These are phyloP conservation scores for Prinia subflava DNA, from an alignment of 2,113 vertebrate genomes.

Conservation along the genomic window DNA sequence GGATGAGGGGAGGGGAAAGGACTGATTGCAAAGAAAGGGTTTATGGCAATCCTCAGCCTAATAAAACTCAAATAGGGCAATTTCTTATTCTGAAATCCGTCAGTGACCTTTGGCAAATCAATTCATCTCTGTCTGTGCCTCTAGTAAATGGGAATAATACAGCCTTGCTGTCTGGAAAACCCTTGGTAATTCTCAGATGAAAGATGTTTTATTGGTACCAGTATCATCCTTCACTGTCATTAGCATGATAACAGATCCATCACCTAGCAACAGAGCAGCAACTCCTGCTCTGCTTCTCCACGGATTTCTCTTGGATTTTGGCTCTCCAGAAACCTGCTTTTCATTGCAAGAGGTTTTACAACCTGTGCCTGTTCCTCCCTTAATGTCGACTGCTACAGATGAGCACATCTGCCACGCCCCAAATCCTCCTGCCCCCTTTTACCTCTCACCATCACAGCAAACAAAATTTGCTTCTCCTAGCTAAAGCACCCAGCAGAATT, in stretches of 20 bases:
- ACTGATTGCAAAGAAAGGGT: background rate
- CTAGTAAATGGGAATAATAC: slow-evolving; percentile 10
- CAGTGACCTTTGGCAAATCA: slow-evolving; percentile 58
- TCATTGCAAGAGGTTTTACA: background rate
- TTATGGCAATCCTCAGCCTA: slow-evolving; percentile 25
- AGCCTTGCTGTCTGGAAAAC: slow-evolving; percentile 26
- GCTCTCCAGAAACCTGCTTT: background rate
- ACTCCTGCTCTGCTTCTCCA: background rate
- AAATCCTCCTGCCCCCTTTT: background rate
- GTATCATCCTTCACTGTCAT: slow-evolving; percentile 52
- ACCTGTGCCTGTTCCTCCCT: background rate
- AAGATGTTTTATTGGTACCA: slow-evolving; percentile 55
- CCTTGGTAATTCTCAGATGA: slow-evolving; percentile 41
- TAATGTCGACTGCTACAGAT: background rate
- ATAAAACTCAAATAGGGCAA: slow-evolving; percentile 36
- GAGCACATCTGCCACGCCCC: background rate
- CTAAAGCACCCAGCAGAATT: background rate
- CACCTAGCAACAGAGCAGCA: slow-evolving; percentile 58
- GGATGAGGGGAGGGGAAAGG: background rate
- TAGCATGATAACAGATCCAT: slow-evolving; percentile 54
- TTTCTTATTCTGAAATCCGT: slow-evolving; percentile 34
- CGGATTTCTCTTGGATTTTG: background rate
- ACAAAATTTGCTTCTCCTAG: background rate
- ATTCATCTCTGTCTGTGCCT: slow-evolving; percentile 39
- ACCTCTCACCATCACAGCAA: background rate